phyloP scores from a whole-genome alignment of 2,113 vertebrate genomes.

The Octodon degus region DNA sequence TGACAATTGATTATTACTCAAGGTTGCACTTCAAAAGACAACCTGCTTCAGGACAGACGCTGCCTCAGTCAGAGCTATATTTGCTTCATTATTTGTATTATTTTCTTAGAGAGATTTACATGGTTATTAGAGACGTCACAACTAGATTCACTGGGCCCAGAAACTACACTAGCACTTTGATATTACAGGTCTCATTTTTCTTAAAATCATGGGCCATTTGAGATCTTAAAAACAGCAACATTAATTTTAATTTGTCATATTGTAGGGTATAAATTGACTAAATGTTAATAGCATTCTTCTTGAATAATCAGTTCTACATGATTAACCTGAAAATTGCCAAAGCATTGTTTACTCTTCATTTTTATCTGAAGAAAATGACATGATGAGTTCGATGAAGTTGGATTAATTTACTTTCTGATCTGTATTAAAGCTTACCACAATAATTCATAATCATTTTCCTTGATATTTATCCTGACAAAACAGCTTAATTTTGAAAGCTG shows the following conservation, averaged over 20 bases:
- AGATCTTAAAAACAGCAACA: constrained; percentile 88
- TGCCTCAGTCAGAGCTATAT: constrained; percentile 36
- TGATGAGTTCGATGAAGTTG: constrained; percentile 81
- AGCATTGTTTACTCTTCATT: constrained; percentile 90
- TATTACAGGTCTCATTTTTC: constrained; percentile 82
- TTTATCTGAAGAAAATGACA: constrained; percentile 83
- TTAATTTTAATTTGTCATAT: constrained; percentile 91
- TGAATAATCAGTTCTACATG: constrained; percentile 90
- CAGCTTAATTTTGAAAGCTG: constrained; percentile 79
- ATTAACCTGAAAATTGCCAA: constrained; percentile 90
- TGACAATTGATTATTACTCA: constrained; percentile 61
- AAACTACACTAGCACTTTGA: constrained; percentile 82
- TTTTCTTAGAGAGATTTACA: constrained; percentile 72
- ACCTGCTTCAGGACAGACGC: constrained; percentile 9
- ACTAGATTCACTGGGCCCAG: constrained; percentile 45
- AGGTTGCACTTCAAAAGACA: constrained; percentile 29
- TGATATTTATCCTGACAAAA: constrained; percentile 87
- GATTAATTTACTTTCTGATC: constrained; percentile 89
- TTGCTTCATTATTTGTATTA: constrained; percentile 68
- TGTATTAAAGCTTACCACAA: constrained; percentile 87
- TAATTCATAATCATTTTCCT: constrained; percentile 87
- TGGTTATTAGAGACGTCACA: constrained; percentile 63
- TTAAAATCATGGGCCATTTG: constrained; percentile 87
- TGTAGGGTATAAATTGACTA: constrained; percentile 89
- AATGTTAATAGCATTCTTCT: constrained; percentile 90